Conservation (phyloP, 2,888 invertebrate species). For the Xanthorhoe spadicearia region DNA sequence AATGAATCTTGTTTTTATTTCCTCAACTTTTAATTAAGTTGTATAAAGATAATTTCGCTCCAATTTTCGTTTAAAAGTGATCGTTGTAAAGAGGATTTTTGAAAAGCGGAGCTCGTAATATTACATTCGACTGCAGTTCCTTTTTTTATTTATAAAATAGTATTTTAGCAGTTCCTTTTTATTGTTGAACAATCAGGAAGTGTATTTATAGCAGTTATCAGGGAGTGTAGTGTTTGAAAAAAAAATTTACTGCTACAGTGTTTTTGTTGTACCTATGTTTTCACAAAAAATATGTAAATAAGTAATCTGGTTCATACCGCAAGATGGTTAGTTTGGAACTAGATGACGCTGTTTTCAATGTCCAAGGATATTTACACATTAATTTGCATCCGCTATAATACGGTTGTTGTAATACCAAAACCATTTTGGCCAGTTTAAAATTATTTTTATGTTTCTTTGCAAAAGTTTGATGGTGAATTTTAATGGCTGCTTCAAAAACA, state of each 20-base stretch:
- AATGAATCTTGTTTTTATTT: constrained; percentile 48
- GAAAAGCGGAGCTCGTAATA: neutral
- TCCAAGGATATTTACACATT: neutral
- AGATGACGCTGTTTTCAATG: neutral
- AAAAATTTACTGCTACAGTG: too few relatives aligned
- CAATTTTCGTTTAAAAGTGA: constrained; percentile 32
- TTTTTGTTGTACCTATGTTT: too few relatives aligned
- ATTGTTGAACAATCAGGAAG: too few relatives aligned
- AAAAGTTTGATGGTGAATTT: constrained; percentile 19
- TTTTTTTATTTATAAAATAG: neutral
- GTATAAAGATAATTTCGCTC: constrained; percentile 49
- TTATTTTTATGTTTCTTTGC: constrained; percentile 44
- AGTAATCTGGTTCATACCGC: neutral
- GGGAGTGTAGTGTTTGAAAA: too few relatives aligned
- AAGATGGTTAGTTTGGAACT: neutral
- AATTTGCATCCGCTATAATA: neutral
- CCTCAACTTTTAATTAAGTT: constrained; percentile 55
- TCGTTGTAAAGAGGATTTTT: constrained; percentile 14
- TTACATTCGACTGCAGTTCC: neutral
- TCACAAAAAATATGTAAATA: neutral
- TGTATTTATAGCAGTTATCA: too few relatives aligned
- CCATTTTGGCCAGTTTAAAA: constrained; percentile 30
- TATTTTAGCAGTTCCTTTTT: too few relatives aligned
- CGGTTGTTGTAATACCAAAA: neutral
- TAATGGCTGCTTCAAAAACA: constrained; percentile 5